Evolutionary conservation across 2,888 invertebrate species (phyloP).

Genomic region (Monochamus alternatus): DNA sequence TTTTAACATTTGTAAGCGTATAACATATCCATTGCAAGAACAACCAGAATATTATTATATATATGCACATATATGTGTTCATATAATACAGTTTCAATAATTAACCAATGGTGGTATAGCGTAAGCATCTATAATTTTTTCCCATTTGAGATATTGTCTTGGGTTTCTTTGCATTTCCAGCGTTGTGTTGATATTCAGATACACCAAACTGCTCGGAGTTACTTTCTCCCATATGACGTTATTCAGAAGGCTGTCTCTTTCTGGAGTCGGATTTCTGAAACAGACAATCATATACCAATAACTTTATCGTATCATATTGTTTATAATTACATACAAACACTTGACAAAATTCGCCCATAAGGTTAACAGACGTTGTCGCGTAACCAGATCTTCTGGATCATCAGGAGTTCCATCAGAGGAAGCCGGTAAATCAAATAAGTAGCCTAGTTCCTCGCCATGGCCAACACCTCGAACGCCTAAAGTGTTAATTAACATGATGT

Average conservation of each 20-base stretch:
- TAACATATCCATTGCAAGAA: too few relatives aligned
- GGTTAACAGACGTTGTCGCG: constrained; percentile 45
- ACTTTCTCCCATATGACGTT: constrained; percentile 47
- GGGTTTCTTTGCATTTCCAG: constrained; percentile 43
- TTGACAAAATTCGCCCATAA: constrained; percentile 46
- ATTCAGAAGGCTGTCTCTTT: constrained; percentile 38
- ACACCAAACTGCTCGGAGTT: constrained; percentile 39
- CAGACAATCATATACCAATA: background rate
- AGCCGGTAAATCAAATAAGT: constrained; percentile 20
- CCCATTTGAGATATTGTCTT: constrained; percentile 42
- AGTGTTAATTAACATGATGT: background rate
- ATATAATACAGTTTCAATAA: constrained; percentile 6
- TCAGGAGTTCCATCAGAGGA: constrained; percentile 33
- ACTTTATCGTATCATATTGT: too few relatives aligned
- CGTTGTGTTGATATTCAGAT: constrained; percentile 44
- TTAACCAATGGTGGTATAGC: constrained; percentile 40
- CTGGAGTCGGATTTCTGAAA: constrained; percentile 46
- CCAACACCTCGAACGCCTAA: constrained; percentile 45
- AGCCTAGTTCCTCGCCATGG: constrained; percentile 45
- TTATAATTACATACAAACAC: too few relatives aligned
- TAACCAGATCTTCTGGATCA: constrained; percentile 45
- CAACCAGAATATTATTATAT: background rate
- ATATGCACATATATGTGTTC: too few relatives aligned
- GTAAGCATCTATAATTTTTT: constrained; percentile 39
- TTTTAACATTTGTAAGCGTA: too few relatives aligned